Percentiles rank a stretch among this genome's conserved stretches.
Conservation (phyloP, 2,888 invertebrate genomes). For the Polyommatus icarus region DNA sequence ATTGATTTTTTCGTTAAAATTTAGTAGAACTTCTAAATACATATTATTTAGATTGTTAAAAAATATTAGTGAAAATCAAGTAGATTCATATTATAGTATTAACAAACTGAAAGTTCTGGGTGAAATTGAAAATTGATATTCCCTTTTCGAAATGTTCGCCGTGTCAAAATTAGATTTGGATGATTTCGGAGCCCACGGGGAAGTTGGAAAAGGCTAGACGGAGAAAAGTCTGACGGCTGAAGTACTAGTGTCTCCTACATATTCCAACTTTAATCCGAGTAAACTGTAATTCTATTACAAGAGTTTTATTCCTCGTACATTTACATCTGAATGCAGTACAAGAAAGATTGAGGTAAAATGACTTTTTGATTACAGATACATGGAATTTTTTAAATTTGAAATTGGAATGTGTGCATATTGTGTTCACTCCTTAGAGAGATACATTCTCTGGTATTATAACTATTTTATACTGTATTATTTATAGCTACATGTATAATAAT, state of each 20-base stretch:
- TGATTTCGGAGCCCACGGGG: conserved; percentile 34
- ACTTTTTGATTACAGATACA: neutral
- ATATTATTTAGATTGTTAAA: no score
- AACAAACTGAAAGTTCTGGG: neutral
- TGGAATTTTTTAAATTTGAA: no score
- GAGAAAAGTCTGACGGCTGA: conserved; percentile 47
- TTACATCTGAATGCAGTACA: neutral
- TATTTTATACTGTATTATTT: no score
- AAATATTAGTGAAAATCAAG: no score
- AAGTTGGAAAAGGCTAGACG: conserved; percentile 48
- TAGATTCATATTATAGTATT: neutral
- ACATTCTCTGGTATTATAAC: no score
- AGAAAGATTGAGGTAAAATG: neutral
- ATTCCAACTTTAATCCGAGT: conserved; percentile 75
- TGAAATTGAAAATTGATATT: conserved; percentile 24
- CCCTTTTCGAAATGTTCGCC: conserved; percentile 28
- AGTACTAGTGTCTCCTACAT: conserved; percentile 57
- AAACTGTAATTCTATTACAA: conserved; percentile 48
- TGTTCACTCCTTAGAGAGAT: no score
- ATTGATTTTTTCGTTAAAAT: no score
- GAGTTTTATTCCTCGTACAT: conserved; percentile 40
- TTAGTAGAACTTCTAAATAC: no score
- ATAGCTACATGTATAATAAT: no score
- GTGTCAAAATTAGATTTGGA: conserved; percentile 35
- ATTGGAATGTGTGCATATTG: no score